Conservation (phyloP, 2,888 invertebrate genomes). For the Leptopilina drosophilae region DNA sequence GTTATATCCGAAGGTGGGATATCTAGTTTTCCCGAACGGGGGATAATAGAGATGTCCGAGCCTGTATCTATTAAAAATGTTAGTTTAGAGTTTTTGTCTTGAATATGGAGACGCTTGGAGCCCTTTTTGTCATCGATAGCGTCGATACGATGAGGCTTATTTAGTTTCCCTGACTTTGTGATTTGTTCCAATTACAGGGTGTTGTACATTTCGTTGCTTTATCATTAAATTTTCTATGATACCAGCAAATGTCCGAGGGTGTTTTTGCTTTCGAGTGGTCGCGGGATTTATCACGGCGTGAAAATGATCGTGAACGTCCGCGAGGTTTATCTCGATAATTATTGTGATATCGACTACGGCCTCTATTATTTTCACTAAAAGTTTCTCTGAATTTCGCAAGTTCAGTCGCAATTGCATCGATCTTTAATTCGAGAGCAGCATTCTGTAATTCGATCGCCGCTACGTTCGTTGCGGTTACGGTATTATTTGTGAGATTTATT, state of each 20-base stretch:
- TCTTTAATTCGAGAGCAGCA: not conserved
- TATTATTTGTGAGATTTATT: not conserved
- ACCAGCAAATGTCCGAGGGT: not conserved
- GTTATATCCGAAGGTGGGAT: slow-evolving; percentile 39
- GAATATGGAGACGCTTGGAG: too few relatives aligned
- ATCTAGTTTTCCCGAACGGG: not conserved
- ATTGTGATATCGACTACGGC: not conserved
- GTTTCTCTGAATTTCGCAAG: not conserved
- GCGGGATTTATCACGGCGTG: not conserved
- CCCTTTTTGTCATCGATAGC: too few relatives aligned
- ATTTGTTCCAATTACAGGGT: not conserved
- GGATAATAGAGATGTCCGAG: not conserved
- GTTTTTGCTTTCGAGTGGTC: not conserved
- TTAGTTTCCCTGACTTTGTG: not conserved
- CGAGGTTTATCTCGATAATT: not conserved
- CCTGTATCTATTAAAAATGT: too few relatives aligned
- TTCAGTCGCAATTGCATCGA: not conserved
- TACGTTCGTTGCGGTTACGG: not conserved
- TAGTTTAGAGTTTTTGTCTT: too few relatives aligned
- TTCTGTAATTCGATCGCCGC: not conserved
- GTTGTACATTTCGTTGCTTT: not conserved
- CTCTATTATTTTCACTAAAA: not conserved
- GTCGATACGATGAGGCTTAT: too few relatives aligned
- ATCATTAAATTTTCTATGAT: slow-evolving; percentile 17
- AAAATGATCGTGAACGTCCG: not conserved